Evolutionary conservation across 2,113 vertebrate genomes (phyloP), one percentile per base, ranked within the genome.

Genomic region (Lipophrys pholis): DNA sequence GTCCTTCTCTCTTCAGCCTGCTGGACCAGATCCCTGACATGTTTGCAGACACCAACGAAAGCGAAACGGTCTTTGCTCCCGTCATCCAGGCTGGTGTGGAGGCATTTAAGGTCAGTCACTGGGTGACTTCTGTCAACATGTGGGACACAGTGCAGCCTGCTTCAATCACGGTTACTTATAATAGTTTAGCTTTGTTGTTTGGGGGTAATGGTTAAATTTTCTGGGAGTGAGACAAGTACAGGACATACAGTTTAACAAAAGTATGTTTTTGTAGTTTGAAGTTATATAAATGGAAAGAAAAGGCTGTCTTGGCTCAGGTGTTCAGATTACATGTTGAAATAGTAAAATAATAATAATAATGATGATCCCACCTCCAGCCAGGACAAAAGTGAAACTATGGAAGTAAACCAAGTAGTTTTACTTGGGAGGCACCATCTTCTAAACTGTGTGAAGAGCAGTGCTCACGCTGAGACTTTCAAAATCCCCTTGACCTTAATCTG

Each of bases 1-100:
- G 52, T 17, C 62, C 42, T 58, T 48, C 60, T 16, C 35, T 69
- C 80, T 59, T 0, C 9, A 99, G 97, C 81, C 94, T 99, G 73
- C 87, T 99, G 93, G 96, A 96, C 78, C 96, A 99, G 91, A 99
- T 99, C 92, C 97, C 98, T 36, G 96, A 98, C 81, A 95, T 99
- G 94, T 99, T 99, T 94, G 95, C 95, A 3, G 95, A 98, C 79
- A 96, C 95, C 16, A 95, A 93, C 0, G 96, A 98, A 91, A 97
- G 95, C 3, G 97, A 99, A 90, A 97, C 96, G 2, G 94, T 99
- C 83, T 99, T 97, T 0, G 95, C 93, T 53, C 97, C 97, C 0
- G 94, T 99, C 79, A 93, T 99, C 86, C 97, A 97, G 84, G 97
- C 97, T 7, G 97, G 97, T 17, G 87, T 98, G 91, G 97, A 99